phyloP scores from a whole-genome alignment of 2,113 vertebrate genomes.

The Nothoprocta perdicaria region DNA sequence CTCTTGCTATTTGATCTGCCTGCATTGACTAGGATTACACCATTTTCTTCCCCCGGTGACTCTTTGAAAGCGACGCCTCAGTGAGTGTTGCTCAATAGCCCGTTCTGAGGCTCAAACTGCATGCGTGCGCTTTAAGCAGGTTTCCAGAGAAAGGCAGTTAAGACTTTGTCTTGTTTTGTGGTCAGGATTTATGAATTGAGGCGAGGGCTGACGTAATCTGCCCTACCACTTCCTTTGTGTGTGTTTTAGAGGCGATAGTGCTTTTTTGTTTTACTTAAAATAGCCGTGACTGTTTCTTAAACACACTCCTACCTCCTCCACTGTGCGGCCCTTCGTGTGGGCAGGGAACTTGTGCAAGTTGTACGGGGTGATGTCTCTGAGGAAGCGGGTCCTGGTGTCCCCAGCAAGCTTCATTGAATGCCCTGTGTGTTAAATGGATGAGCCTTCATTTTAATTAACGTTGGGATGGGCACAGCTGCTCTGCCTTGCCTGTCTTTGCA shows the following conservation, averaged over 20 bases:
- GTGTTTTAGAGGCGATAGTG: conserved; percentile 65
- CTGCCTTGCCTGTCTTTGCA: background rate
- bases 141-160: conserved; percentile 64
- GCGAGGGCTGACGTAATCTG: conserved; percentile 82
- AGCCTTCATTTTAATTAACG: conserved; percentile 75
- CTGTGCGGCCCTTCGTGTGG: background rate
- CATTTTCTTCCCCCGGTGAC: conserved; percentile 34
- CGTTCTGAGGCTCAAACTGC: conserved; percentile 48
- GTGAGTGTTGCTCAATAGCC: conserved; percentile 41
- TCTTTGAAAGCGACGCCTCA: conserved; percentile 69
- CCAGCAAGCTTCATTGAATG: conserved; percentile 46
- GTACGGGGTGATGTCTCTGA: background rate
- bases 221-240: conserved; percentile 81
- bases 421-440: conserved; percentile 45
- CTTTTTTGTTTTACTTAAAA: conserved; percentile 62
- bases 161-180: conserved; percentile 75
- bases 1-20: conserved; percentile 85
- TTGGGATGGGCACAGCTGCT: conserved; percentile 72
- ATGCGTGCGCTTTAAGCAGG: conserved; percentile 47
- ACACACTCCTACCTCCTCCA: background rate
- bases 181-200: conserved; percentile 82
- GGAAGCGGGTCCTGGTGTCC: conserved; percentile 34
- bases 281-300: conserved; percentile 35
- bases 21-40: conserved; percentile 80
- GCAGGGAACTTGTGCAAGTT: conserved; percentile 4